These are phyloP conservation scores for Chymomyza procnemis DNA, from an alignment of 2,888 invertebrate species.

Conservation along the genomic window DNA sequence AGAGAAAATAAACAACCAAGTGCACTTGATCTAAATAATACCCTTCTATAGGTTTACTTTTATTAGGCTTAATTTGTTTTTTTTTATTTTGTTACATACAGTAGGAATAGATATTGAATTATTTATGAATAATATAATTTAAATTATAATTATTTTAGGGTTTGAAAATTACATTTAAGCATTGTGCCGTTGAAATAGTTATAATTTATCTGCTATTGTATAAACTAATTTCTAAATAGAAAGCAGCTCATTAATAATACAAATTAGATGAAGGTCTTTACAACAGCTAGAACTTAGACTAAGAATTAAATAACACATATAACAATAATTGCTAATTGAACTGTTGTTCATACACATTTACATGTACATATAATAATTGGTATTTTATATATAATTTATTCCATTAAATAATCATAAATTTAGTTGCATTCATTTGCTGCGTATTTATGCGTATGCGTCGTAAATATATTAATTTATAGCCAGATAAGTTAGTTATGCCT, in stretches of 20 bases:
- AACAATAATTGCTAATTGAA: conserved; percentile 45
- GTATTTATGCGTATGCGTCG: conserved; percentile 1
- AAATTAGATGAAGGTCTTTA: conserved; percentile 38
- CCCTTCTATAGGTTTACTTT: not conserved
- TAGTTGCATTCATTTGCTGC: conserved; percentile 26
- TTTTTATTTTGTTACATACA: no score
- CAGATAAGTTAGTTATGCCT: not conserved
- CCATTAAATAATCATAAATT: conserved; percentile 19
- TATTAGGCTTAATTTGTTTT: not conserved
- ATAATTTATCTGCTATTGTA: conserved; percentile 17
- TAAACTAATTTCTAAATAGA: conserved; percentile 16
- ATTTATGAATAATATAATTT: conserved; percentile 4
- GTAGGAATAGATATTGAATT: not conserved
- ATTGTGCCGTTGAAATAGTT: conserved; percentile 52
- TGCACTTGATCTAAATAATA: not conserved
- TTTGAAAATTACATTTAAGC: conserved; percentile 30
- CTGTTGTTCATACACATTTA: conserved; percentile 24
- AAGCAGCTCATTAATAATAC: not conserved
- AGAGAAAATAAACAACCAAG: no score
- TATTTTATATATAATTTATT: conserved; percentile 28
- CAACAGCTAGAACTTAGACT: conserved; percentile 47
- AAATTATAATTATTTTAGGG: conserved; percentile 28
- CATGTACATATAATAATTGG: conserved; percentile 25
- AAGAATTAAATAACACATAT: conserved; percentile 57
- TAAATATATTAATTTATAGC: not conserved